Conservation (phyloP, 2,888 invertebrate genomes). For the Erebia aethiops region DNA sequence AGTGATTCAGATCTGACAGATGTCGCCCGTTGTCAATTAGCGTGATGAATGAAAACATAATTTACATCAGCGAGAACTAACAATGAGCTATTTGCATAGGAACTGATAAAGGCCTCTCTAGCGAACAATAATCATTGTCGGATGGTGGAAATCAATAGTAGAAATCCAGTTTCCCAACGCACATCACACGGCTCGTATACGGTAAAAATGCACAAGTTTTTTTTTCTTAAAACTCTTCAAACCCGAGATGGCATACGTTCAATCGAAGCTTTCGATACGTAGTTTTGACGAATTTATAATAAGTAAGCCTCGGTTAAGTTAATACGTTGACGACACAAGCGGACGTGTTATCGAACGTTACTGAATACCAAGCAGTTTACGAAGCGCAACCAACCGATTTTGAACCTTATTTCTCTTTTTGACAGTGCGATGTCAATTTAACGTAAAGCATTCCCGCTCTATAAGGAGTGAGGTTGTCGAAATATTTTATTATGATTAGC, state of each 20-base stretch:
- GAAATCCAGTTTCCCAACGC: constrained; percentile 74
- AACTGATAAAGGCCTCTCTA: constrained; percentile 55
- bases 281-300: constrained; percentile 70
- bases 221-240: constrained; percentile 20
- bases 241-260: constrained; percentile 25
- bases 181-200: constrained; percentile 48
- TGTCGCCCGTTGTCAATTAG: constrained; percentile 74
- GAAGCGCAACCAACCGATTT: constrained; percentile 51
- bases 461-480: constrained; percentile 62
- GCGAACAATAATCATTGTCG: constrained; percentile 76
- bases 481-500: constrained; percentile 61
- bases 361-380: constrained; percentile 63
- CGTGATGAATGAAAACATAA: constrained; percentile 75
- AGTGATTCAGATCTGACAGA: constrained; percentile 81
- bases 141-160: constrained; percentile 69
- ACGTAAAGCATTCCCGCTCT: constrained; percentile 45
- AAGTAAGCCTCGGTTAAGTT: constrained; percentile 52
- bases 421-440: constrained; percentile 39
- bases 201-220: constrained; percentile 46
- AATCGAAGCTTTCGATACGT: constrained; percentile 60
- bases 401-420: constrained; percentile 50
- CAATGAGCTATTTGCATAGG: constrained; percentile 76
- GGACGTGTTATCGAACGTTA: constrained; percentile 63
- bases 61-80: constrained; percentile 67
- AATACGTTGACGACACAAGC: constrained; percentile 60